Evolutionary conservation across 2,888 invertebrate species (phyloP).

Genomic region (Tipula unca): DNA sequence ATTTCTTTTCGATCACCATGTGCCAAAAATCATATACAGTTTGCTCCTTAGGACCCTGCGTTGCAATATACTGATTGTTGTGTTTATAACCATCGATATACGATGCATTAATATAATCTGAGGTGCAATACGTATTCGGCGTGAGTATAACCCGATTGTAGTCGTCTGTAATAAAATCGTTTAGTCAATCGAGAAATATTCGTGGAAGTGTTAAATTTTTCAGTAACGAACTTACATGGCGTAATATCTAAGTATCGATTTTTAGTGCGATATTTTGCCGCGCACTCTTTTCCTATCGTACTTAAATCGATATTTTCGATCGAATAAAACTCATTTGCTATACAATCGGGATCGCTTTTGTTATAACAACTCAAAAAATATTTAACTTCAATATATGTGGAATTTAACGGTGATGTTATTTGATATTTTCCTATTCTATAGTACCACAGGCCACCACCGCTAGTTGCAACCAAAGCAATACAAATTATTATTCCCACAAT

Average conservation of each 20-base stretch:
- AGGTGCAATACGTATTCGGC: constrained; percentile 47
- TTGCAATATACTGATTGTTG: constrained; percentile 60
- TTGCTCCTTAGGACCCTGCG: constrained; percentile 62
- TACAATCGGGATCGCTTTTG: too few relatives aligned
- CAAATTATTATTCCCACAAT: too few relatives aligned
- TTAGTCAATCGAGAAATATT: background rate
- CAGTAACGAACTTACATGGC: constrained; percentile 51
- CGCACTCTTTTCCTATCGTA: background rate
- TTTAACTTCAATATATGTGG: too few relatives aligned
- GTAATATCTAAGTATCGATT: constrained; percentile 65
- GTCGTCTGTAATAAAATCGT: constrained; percentile 48
- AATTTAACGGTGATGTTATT: too few relatives aligned
- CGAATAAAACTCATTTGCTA: too few relatives aligned
- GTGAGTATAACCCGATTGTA: constrained; percentile 54
- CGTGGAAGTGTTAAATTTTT: background rate
- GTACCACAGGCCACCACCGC: too few relatives aligned
- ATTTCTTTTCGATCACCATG: constrained; percentile 62
- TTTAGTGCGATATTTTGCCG: constrained; percentile 41
- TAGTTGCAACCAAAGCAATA: too few relatives aligned
- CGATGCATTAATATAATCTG: constrained; percentile 68
- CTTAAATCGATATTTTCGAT: too few relatives aligned
- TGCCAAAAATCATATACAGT: constrained; percentile 66
- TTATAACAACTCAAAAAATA: too few relatives aligned
- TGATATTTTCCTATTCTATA: too few relatives aligned
- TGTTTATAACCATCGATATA: constrained; percentile 59